These are phyloP conservation scores for Leptarthrus brevirostris DNA, from an alignment of 2,888 invertebrate species.

Conservation along the genomic window DNA sequence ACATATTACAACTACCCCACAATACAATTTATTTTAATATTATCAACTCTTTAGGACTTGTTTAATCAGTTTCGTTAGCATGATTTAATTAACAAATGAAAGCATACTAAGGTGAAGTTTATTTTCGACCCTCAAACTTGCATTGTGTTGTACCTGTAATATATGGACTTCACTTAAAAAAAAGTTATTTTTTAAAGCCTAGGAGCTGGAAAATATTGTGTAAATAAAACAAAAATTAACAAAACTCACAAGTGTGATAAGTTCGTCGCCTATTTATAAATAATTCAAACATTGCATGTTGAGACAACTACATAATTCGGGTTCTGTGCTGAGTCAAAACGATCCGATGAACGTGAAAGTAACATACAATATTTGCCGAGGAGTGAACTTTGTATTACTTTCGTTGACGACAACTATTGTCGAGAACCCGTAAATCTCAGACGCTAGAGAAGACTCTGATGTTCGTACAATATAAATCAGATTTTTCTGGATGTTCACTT, in stretches of 20 bases:
- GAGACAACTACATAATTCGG: constrained; percentile 12
- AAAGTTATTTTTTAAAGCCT: not conserved
- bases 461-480: not conserved
- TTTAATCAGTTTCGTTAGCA: too few species aligned
- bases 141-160: not conserved
- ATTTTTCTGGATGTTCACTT: constrained; percentile 3
- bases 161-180: not conserved
- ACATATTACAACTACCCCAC: not conserved
- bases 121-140: not conserved
- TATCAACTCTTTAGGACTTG: too few species aligned
- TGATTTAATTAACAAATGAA: too few species aligned
- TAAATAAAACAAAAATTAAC: constrained; percentile 51
- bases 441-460: not conserved
- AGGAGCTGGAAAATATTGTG: not conserved
- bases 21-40: not conserved
- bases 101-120: too few species aligned
- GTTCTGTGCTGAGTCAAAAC: constrained; percentile 10
- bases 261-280: constrained; percentile 21
- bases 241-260: constrained; percentile 50
- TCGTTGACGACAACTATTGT: not conserved
- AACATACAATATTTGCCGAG: not conserved
- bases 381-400: not conserved
- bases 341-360: constrained; percentile 12
- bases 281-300: constrained; percentile 29
- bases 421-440: not conserved